Conservation (phyloP, 2,797 vertebrate species). For the Alcedo atthis region DNA sequence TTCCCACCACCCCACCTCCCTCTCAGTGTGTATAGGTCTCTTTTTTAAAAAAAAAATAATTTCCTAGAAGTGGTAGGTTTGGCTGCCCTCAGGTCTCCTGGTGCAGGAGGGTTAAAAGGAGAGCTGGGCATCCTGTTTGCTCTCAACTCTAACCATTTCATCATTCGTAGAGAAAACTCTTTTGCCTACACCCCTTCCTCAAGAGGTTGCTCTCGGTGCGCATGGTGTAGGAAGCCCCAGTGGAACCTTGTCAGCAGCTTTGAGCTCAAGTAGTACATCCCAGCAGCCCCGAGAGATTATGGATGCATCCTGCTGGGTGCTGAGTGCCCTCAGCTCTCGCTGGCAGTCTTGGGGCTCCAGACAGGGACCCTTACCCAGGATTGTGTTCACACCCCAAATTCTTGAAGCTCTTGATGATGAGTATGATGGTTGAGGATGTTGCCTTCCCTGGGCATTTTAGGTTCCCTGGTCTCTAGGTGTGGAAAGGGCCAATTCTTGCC, state of each 20-base stretch:
- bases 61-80: constrained; percentile 70
- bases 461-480: not conserved
- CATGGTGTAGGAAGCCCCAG: not conserved
- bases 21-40: not conserved
- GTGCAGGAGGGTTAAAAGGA: not conserved
- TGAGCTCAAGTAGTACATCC: not conserved
- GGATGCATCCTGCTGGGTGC: not conserved
- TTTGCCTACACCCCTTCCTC: not conserved
- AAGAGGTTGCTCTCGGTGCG: rapidly evolving
- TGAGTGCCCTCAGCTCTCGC: not conserved
- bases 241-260: not conserved
- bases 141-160: too few relatives aligned
- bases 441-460: rapidly evolving
- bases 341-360: rapidly evolving
- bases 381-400: rapidly evolving
- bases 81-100: not conserved
- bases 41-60: constrained; percentile 42
- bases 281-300: not conserved
- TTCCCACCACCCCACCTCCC: not conserved
- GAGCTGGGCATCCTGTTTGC: too few relatives aligned
- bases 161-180: not conserved
- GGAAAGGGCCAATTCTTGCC: not conserved
- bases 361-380: not conserved
- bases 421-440: not conserved
- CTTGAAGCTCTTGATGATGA: not conserved